These are phyloP conservation scores for Andrena camellia DNA, from an alignment of 2,888 invertebrate species.

Conservation along the genomic window DNA sequence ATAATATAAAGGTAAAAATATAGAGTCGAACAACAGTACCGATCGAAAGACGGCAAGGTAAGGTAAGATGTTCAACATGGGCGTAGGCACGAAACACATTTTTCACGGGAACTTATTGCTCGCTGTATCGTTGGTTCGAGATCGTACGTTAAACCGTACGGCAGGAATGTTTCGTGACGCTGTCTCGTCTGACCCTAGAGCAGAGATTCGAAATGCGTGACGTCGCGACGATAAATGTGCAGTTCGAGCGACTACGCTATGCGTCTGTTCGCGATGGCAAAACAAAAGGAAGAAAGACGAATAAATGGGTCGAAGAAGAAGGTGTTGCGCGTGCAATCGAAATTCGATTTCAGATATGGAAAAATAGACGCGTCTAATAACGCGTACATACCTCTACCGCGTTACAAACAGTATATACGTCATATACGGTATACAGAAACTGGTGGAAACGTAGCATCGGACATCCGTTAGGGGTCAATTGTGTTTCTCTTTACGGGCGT, in stretches of 20 bases:
- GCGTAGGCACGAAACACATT: slow-evolving; percentile 16
- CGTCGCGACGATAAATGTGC: background rate
- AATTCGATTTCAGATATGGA: slow-evolving; percentile 13
- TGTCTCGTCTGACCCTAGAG: background rate
- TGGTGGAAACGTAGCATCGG: background rate
- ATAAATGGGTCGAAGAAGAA: too few relatives aligned
- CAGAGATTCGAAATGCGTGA: slow-evolving; percentile 34
- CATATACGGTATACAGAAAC: background rate
- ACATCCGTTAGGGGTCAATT: background rate
- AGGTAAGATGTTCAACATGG: background rate
- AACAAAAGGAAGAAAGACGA: background rate
- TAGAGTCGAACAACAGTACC: background rate
- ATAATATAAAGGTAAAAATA: slow-evolving; percentile 46
- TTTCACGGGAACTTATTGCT: slow-evolving; percentile 37
- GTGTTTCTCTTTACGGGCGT: background rate
- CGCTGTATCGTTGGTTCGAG: slow-evolving; percentile 16
- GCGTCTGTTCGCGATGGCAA: background rate
- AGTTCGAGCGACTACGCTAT: background rate
- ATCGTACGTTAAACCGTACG: slow-evolving; percentile 38
- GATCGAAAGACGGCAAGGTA: background rate
- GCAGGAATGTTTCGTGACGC: slow-evolving; percentile 49
- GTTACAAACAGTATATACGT: background rate
- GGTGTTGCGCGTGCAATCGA: slow-evolving; percentile 14
- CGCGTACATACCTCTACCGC: background rate
- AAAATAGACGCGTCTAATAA: background rate